Base-by-base conservation (phyloP, 2,113 vertebrate species). In the Apodemus speciosus region DNA sequence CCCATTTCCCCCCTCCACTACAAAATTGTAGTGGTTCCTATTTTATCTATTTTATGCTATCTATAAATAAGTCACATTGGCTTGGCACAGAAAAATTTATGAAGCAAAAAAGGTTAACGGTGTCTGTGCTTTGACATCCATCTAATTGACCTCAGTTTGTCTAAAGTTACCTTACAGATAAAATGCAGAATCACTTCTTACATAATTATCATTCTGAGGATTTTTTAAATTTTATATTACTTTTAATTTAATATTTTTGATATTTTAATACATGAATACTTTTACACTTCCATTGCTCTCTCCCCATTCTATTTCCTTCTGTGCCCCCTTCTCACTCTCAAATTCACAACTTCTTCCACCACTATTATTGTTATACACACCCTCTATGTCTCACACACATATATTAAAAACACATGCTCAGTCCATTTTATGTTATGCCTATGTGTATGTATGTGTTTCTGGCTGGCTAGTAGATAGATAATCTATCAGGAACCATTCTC, bases 51-150 rank as follows among this genome's bases (percentile, higher is more conserved):
- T 86, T 86, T 46, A 30, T 86, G 73, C 49, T 58, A n/a, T 71
- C 51, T 43, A 40, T 27, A 21, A 85, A 30, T 69, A 66, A 25
- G 7, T 27, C 35, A 51, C 30, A 38, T 75, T 40, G 76, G 30
- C 5, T 89, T 49, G 27, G 75, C 62, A 62, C 16, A 75, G 46
- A 51, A 62, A 92, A 89, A 81, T 43, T 86, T 76, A 89, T 71
- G 43, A 95, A 85, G 38, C n/a, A 80, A 56, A 43, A 86, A 93
- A n/a, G 20, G 8, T 16, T 76, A 35, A 75, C 32, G 71, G 3
- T 94, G 68, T 32, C 16, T 83, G 35, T 32, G 15, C 32, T 83
- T 32, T 94, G 89, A 89, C 93, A 86, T 18, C 25, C 15, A 64
- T 92, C 25, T 30, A n/a, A 87, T 76, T 83, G 20, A 23, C 30